Evolutionary conservation across 2,888 invertebrate genomes (phyloP), one percentile per base, ranked within the genome.

Genomic region (Octonoba sinensis): DNA sequence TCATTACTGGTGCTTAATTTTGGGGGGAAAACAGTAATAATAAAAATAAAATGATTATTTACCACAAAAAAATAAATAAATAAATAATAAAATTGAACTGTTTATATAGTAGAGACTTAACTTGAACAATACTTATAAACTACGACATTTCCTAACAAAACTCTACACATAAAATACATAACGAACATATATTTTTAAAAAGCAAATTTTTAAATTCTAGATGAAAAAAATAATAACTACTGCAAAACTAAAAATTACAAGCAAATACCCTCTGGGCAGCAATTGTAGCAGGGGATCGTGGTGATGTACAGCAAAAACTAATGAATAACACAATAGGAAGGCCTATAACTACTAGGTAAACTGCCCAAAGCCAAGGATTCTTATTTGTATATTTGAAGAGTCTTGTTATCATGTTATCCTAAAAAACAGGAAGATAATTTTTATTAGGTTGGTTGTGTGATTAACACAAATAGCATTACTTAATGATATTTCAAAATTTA

Each of bases 291-390:
- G 76, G 75, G 60, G 65, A 66, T 54, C 72, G 66, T 12, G 85
- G 79, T 36, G 85, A 66, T 49, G 87, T 87, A 90, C 94, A 96
- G 91, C 95, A 95, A 88, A 93, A 92, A 89, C 95, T 95, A 86
- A 95, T 91, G 87, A 94, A 88, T 87, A 94, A 90, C 72, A 95
- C 93, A 87, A 97, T 91, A 66, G 96, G 92, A 79, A 96, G 89
- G 87, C 95, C 93, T 87, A 93, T 89, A 79, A 92, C 92, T 85
- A 96, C 89, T 87, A 96, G 91, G 90, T 94, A 94, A 72, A 96
- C 93, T 65, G 92, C 95, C 93, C 95, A 97, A 87, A 96, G 91
- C 93, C 96, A 95, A 46, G 97, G 97, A 88, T 95, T 92, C 84
- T 95, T 93, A 86, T 93, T 93, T 83, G 95, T 93, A 87, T 93